Percentiles rank a stretch among this genome's conserved stretches.
These are phyloP conservation scores for Macropodus opercularis DNA, from an alignment of 2,797 vertebrate genomes.

Conservation along the genomic window DNA sequence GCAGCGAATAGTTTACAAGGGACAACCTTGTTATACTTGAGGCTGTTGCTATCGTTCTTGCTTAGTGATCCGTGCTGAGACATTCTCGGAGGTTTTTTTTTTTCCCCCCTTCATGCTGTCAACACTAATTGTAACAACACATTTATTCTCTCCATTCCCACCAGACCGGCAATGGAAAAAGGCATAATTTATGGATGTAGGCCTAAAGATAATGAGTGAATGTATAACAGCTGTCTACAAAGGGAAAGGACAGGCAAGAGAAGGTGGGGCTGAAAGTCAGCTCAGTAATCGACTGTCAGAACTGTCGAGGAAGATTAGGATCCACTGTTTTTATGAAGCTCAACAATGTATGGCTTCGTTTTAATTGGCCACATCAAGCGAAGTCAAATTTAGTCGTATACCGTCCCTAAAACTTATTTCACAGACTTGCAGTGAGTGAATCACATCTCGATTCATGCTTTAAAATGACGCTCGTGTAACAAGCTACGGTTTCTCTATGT, in stretches of 20 bases:
- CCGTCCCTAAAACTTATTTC: too few relatives aligned
- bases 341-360: background rate
- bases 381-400: background rate
- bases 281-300: background rate
- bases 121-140: background rate
- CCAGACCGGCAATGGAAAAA: background rate
- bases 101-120: background rate
- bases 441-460: too few relatives aligned
- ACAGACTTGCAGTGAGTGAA: too few relatives aligned
- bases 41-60: slow-evolving; percentile 1
- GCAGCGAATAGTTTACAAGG: background rate
- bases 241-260: background rate
- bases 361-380: background rate
- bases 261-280: background rate
- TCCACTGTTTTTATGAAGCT: background rate
- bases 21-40: background rate
- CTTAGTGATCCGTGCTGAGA: background rate
- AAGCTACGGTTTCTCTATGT: too few relatives aligned
- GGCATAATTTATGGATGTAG: background rate
- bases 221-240: background rate
- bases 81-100: background rate
- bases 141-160: background rate
- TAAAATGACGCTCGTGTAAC: too few relatives aligned
- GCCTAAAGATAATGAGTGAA: slow-evolving; percentile 2
- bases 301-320: background rate